Evolutionary conservation across 2,888 invertebrate species (phyloP), one percentile per base, ranked within the genome.

Genomic region (Chromoteleia sp.): DNA sequence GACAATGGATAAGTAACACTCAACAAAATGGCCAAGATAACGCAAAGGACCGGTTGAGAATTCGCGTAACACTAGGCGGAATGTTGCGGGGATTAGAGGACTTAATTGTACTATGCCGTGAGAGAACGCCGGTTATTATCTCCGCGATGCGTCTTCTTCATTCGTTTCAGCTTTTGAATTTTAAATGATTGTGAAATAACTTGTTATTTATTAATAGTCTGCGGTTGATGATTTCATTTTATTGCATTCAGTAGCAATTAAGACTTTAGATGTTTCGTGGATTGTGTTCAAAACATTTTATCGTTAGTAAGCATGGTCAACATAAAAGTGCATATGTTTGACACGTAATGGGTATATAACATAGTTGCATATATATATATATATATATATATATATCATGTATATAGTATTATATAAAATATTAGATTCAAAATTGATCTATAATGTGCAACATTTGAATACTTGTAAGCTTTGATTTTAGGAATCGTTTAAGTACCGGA

Each of bases 1-100:
- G 86, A 90, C 89, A 90, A 89, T 90, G 87, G 88, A 86, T 87
- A 87, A 89, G 88, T 87, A 87, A 88, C 87, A 86, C 70, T 76
- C 82, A 84, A 86, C 87, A 86, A 86, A 85, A 87, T 84, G 82
- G 81, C 75, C 54, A 71, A 88, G 89, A 89, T 89, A 89, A 89
- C 86, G 86, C 65, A 73, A 82, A 86, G 84, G 81, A 73, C 67
- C 58, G 67, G 67, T 76, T 74, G 67, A 79, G 81, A 84, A 85
- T 84, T 81, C 82, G 68, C 74, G 43, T 79, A 73, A 77, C 70
- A 79, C 81, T 79, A 81, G 70, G 29, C 59, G 76, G 71, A 85
- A 84, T 83, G 83, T 76, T 73, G 61, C 58, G 63, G 74, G 82
- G 84, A 85, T 85, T 85, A 84, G 63, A 79, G 58, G 75, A 68